Conservation (phyloP, 2,888 invertebrate genomes). For the Caenorhabditis sulstoni region DNA sequence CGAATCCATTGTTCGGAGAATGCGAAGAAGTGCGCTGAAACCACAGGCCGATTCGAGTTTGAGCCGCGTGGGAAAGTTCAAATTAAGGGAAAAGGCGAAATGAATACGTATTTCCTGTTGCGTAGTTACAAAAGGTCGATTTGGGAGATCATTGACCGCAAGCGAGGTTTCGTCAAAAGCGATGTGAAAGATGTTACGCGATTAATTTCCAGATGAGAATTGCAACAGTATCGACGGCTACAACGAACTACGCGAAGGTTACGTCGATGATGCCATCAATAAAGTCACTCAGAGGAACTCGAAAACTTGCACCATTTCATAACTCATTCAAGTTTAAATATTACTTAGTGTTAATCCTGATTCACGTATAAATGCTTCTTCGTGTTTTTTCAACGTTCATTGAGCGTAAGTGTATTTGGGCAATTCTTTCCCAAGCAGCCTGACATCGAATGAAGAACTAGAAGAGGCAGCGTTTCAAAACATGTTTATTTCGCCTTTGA, state of each 20-base stretch:
- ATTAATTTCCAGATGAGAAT: conserved; percentile 72
- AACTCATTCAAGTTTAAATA: too few species aligned
- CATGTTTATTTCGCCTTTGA: conserved; percentile 16
- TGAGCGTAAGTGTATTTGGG: too few species aligned
- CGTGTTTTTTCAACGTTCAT: too few species aligned
- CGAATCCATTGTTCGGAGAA: conserved; percentile 73
- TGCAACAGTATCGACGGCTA: conserved; percentile 77
- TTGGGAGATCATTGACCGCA: conserved; percentile 76
- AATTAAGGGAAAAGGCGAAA: conserved; percentile 77
- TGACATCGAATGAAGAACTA: neutral
- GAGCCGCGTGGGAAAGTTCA: conserved; percentile 71
- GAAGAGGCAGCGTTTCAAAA: neutral
- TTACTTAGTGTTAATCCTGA: too few species aligned
- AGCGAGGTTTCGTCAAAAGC: conserved; percentile 61
- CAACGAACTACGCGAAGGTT: conserved; percentile 68
- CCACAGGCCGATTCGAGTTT: conserved; percentile 76
- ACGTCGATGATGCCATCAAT: conserved; percentile 60
- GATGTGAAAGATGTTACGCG: conserved; percentile 12
- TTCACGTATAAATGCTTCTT: too few species aligned
- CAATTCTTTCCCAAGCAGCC: too few species aligned
- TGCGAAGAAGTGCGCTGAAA: conserved; percentile 70
- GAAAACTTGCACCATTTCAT: conserved; percentile 61
- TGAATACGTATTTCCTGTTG: conserved; percentile 76
- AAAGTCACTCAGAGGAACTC: conserved; percentile 59
- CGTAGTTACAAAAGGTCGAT: conserved; percentile 75